Evolutionary conservation across 1,140 invertebrate species (phyloP).

Genomic region (Drosophila parabipectinata): DNA sequence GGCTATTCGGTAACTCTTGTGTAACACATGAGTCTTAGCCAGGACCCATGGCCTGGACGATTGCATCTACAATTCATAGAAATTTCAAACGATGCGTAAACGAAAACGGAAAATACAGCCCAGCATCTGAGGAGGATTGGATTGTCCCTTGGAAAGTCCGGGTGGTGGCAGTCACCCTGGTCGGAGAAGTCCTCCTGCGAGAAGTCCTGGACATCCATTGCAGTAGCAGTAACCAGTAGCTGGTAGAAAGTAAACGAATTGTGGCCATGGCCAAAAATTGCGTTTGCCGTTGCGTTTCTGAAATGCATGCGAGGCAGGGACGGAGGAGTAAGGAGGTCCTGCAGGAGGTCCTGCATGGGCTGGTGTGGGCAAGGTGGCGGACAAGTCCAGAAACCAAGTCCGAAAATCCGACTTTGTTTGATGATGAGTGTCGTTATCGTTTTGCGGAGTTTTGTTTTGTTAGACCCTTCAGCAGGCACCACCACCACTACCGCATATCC

Average conservation of each 20-base stretch:
- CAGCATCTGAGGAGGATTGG: conserved; percentile 17
- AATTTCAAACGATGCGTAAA: conserved; percentile 83
- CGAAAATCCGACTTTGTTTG: conserved; percentile 77
- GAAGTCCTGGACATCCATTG: conserved; percentile 13
- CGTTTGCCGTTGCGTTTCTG: conserved; percentile 58
- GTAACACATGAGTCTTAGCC: conserved; percentile 63
- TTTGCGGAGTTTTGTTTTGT: conserved; percentile 65
- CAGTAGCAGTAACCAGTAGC: not conserved
- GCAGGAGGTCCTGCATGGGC: too few relatives aligned
- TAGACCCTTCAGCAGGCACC: conserved; percentile 17
- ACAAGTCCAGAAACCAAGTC: conserved; percentile 23
- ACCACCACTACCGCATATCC: not conserved
- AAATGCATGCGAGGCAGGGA: conserved; percentile 58
- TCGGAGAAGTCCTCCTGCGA: conserved; percentile 12
- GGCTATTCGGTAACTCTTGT: conserved; percentile 38
- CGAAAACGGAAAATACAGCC: conserved; percentile 79
- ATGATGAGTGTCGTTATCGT: conserved; percentile 82
- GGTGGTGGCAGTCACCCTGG: not conserved
- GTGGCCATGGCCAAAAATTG: conserved; percentile 71
- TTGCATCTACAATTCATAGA: conserved; percentile 84
- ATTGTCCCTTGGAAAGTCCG: conserved; percentile 32
- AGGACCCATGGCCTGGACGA: conserved; percentile 68
- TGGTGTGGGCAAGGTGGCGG: conserved; percentile 1
- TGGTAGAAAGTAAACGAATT: conserved; percentile 69
- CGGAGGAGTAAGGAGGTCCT: not conserved